Evolutionary conservation across 2,797 vertebrate genomes (phyloP).

Genomic region (Molothrus ater): DNA sequence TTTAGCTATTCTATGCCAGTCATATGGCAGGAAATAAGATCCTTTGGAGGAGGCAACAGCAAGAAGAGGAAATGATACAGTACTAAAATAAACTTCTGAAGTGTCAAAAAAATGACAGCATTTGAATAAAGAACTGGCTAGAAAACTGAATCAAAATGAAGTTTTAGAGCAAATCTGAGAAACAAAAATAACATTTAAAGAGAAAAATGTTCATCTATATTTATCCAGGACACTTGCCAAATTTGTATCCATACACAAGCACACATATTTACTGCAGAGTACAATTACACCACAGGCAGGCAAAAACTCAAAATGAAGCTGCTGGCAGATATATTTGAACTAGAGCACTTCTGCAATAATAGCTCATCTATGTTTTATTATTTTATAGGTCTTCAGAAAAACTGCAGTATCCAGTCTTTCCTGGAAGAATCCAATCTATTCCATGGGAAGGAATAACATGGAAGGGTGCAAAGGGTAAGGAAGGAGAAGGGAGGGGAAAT

Average conservation of each 20-base stretch:
- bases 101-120: constrained; percentile 25
- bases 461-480: neutral
- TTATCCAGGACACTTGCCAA: constrained; percentile 26
- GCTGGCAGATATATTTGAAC: constrained; percentile 1
- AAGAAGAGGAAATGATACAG: constrained; percentile 21
- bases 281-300: neutral
- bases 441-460: neutral
- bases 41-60: neutral
- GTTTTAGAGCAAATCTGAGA: constrained; percentile 10
- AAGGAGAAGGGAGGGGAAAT: neutral
- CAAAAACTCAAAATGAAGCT: constrained; percentile 12
- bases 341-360: neutral
- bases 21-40: neutral
- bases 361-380: neutral
- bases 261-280: neutral
- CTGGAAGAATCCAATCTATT: neutral
- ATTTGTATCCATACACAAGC: neutral
- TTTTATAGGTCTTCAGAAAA: neutral
- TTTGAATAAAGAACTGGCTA: constrained; percentile 31
- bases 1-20: neutral
- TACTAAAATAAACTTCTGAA: constrained; percentile 40
- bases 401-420: neutral
- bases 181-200: constrained; percentile 29
- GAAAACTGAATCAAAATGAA: constrained; percentile 19
- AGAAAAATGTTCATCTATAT: constrained; percentile 38